A percentile compares a stretch with the other conserved stretches of the same genome.
Evolutionary conservation across 2,888 invertebrate genomes (phyloP).

Genomic region (Nematopogon swammerdamellus): DNA sequence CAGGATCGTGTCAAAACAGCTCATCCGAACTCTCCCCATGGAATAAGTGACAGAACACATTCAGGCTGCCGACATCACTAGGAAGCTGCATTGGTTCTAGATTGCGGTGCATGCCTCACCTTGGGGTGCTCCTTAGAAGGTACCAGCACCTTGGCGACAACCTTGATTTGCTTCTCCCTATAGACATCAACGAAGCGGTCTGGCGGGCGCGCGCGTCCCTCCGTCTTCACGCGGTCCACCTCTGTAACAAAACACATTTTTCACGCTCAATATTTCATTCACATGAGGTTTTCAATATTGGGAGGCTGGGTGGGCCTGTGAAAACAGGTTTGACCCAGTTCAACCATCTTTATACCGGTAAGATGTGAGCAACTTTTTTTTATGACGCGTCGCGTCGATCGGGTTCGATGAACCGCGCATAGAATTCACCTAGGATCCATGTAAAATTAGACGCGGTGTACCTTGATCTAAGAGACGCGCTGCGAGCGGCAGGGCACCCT

Average conservation of each 20-base stretch:
- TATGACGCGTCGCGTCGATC: no score
- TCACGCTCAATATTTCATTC: no score
- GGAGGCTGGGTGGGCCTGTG: no score
- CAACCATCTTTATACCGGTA: no score
- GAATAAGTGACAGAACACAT: not conserved
- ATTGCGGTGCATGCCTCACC: no score
- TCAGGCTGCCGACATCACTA: not conserved
- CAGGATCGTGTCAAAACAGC: not conserved
- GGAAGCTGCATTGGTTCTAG: no score
- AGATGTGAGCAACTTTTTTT: no score
- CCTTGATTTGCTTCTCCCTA: constrained; percentile 69
- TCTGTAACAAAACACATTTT: constrained; percentile 52
- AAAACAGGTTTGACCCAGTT: no score
- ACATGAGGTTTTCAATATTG: no score
- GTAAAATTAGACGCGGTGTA: constrained; percentile 29
- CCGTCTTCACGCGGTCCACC: constrained; percentile 67
- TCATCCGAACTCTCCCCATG: no score
- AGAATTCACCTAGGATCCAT: no score
- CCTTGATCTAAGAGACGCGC: constrained; percentile 72
- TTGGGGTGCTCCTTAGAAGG: constrained; percentile 72
- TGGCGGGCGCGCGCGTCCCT: constrained; percentile 62
- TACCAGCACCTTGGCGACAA: constrained; percentile 69
- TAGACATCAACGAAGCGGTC: constrained; percentile 77
- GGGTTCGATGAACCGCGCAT: no score
- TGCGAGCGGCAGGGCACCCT: constrained; percentile 67